Evolutionary conservation across 2,888 invertebrate genomes (phyloP).

Genomic region (Ceramica pisi): DNA sequence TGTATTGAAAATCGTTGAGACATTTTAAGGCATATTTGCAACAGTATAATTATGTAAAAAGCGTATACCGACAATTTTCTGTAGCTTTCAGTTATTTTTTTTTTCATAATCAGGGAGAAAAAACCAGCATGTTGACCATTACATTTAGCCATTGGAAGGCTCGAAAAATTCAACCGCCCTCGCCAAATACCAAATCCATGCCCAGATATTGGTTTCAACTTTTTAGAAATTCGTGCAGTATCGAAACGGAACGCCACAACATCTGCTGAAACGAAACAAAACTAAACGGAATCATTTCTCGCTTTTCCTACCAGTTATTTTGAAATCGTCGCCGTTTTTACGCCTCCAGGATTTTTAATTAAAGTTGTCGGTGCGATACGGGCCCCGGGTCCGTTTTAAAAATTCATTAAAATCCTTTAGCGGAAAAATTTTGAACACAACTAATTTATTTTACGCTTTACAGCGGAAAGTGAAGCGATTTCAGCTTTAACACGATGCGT

Average conservation of each 20-base stretch:
- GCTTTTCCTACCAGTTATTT: constrained; percentile 77
- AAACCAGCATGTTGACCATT: not conserved
- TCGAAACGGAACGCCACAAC: constrained; percentile 50
- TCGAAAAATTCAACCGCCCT: not conserved
- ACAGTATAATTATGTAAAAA: not conserved
- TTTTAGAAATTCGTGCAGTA: constrained; percentile 44
- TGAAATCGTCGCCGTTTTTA: constrained; percentile 79
- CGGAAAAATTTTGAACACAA: constrained; percentile 74
- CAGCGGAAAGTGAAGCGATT: constrained; percentile 59
- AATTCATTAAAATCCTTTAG: constrained; percentile 82
- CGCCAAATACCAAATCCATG: constrained; percentile 5
- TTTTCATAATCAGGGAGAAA: no score
- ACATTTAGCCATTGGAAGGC: not conserved
- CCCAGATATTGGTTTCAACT: constrained; percentile 22
- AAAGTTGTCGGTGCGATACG: constrained; percentile 81
- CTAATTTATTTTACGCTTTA: constrained; percentile 70
- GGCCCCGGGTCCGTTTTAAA: constrained; percentile 77
- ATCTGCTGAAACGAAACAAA: constrained; percentile 72
- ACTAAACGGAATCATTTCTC: constrained; percentile 73
- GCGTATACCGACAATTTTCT: not conserved
- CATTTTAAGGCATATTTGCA: not conserved
- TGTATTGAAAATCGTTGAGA: not conserved
- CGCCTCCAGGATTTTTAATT: constrained; percentile 83
- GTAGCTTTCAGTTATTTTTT: not conserved
- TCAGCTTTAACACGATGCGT: constrained; percentile 50